Conservation (phyloP, 2,888 invertebrate genomes). For the Drosophila macrospina region DNA sequence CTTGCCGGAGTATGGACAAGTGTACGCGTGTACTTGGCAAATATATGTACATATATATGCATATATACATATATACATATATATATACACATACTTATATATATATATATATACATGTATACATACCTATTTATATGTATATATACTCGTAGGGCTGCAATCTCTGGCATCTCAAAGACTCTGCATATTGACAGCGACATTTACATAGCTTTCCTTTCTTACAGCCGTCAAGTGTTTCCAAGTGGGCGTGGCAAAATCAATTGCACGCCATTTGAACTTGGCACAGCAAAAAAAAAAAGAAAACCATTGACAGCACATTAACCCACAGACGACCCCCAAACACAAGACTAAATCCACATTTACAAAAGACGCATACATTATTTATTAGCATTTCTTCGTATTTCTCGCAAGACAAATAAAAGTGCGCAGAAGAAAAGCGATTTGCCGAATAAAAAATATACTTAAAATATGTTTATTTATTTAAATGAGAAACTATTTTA, state of each 20-base stretch:
- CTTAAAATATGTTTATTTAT: not conserved
- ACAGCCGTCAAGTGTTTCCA: conserved; percentile 36
- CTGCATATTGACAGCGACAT: conserved; percentile 70
- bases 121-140: conserved; percentile 2
- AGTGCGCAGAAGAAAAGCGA: not conserved
- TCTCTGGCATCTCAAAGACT: conserved; percentile 35
- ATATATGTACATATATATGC: conserved; percentile 4
- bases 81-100: not conserved
- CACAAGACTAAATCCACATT: conserved; percentile 60
- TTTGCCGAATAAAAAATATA: conserved; percentile 8
- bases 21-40: conserved; percentile 46
- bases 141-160: conserved; percentile 38
- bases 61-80: not conserved
- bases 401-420: conserved; percentile 23
- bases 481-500: not conserved
- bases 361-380: conserved; percentile 73
- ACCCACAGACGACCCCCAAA: conserved; percentile 45
- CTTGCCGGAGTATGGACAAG: conserved; percentile 56
- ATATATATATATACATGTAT: no score
- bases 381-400: conserved; percentile 65
- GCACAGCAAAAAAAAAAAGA: not conserved
- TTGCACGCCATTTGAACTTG: conserved; percentile 67
- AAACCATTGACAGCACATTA: conserved; percentile 70
- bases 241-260: conserved; percentile 71
- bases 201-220: conserved; percentile 59